Evolutionary conservation across 2,797 vertebrate species (phyloP).

Genomic region (Peromyscus eremicus): DNA sequence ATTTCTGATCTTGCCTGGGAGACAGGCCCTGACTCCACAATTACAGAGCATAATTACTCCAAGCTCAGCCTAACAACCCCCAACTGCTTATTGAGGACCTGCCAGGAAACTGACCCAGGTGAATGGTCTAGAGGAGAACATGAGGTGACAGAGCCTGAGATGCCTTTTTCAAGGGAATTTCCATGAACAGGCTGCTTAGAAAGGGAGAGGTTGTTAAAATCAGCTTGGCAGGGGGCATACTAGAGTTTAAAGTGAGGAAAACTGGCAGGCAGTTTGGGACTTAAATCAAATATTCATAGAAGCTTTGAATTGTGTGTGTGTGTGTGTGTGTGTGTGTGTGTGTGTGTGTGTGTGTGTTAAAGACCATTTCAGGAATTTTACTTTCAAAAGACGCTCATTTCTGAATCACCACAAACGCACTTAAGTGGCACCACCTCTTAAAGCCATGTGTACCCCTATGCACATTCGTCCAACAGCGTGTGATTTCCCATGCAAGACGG

Average conservation of each 20-base stretch:
- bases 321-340: background rate
- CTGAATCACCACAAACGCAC: slow-evolving; percentile 27
- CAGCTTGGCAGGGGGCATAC: slow-evolving; percentile 76
- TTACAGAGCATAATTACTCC: slow-evolving; percentile 82
- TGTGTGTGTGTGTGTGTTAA: background rate
- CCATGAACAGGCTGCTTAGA: slow-evolving; percentile 77
- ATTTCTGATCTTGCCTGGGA: slow-evolving; percentile 86
- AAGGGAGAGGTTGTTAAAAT: slow-evolving; percentile 77
- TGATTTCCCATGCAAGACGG: slow-evolving; percentile 63
- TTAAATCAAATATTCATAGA: slow-evolving; percentile 71
- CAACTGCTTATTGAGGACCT: slow-evolving; percentile 83
- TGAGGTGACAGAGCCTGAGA: slow-evolving; percentile 86
- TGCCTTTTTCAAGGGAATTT: slow-evolving; percentile 84
- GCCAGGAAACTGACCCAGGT: slow-evolving; percentile 88
- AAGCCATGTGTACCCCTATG: background rate
- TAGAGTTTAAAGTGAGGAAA: slow-evolving; percentile 74
- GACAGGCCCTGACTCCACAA: slow-evolving; percentile 85
- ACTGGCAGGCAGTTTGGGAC: slow-evolving; percentile 70
- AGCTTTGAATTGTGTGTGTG: slow-evolving; percentile 69
- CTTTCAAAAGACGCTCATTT: slow-evolving; percentile 65
- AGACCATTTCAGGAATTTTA: slow-evolving; percentile 68
- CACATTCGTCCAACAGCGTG: slow-evolving; percentile 23
- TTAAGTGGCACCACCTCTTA: background rate
- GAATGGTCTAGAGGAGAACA: slow-evolving; percentile 87
- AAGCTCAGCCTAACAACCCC: slow-evolving; percentile 82